These are phyloP conservation scores for Cantharis rustica DNA, from an alignment of 2,888 invertebrate genomes.

Conservation along the genomic window DNA sequence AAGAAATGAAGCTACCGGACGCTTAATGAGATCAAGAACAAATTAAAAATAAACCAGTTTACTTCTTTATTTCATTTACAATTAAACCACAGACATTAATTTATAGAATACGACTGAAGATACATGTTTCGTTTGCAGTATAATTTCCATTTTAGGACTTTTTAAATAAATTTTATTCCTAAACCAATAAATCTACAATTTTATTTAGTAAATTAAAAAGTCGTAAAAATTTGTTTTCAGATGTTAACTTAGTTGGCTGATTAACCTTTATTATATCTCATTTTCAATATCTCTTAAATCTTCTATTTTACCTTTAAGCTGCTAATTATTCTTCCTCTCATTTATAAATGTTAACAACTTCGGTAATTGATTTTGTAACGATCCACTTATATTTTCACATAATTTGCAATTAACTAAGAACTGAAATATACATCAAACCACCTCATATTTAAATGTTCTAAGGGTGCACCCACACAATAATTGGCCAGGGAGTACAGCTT, in stretches of 20 bases:
- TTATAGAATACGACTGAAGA: background rate
- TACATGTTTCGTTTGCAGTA: constrained; percentile 4
- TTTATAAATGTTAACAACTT: background rate
- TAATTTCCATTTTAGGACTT: constrained; percentile 4
- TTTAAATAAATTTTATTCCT: background rate
- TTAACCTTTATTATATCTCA: background rate
- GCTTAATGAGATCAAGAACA: constrained; percentile 52
- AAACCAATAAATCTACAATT: background rate
- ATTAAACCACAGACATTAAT: constrained; percentile 36
- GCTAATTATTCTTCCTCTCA: background rate
- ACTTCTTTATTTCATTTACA: constrained; percentile 35
- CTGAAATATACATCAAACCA: background rate
- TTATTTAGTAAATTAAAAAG: background rate
- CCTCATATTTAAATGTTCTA: background rate
- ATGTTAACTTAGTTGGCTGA: background rate
- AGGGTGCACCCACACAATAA: background rate
- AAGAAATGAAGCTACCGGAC: constrained; percentile 56
- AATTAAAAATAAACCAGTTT: constrained; percentile 46
- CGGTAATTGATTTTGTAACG: background rate
- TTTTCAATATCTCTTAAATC: background rate
- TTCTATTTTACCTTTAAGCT: background rate
- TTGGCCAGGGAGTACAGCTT: too few species aligned
- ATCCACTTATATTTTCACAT: background rate
- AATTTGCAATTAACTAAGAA: background rate
- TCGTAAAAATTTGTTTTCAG: background rate